Percentiles rank a stretch among this genome's conserved stretches.
Conservation (phyloP, 2,888 invertebrate species). For the Anarsia innoxiella region DNA sequence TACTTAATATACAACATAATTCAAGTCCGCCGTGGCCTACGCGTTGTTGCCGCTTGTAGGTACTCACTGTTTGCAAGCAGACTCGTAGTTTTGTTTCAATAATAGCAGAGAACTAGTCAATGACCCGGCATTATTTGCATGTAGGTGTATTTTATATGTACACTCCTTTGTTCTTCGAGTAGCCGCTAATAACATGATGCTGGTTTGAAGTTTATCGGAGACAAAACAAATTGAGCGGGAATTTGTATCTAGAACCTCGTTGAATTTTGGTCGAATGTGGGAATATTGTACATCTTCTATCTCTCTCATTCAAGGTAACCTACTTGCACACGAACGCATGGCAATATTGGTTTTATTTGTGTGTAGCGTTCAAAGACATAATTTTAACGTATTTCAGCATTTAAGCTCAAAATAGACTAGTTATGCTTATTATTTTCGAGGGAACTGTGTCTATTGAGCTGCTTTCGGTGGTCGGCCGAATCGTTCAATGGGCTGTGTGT, state of each 20-base stretch:
- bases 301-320: constrained; percentile 39
- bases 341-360: constrained; percentile 19
- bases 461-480: constrained; percentile 1
- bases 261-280: constrained; percentile 20
- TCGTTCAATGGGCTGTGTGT: constrained; percentile 39
- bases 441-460: too few relatives aligned
- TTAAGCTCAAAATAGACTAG: too few relatives aligned
- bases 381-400: constrained; percentile 5
- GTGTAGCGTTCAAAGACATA: background rate
- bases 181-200: constrained; percentile 18
- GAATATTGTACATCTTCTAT: constrained; percentile 29
- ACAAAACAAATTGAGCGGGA: constrained; percentile 29
- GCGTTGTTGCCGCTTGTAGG: constrained; percentile 23
- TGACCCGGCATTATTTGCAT: constrained; percentile 67
- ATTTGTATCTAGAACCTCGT: constrained; percentile 18
- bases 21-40: constrained; percentile 22
- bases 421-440: too few relatives aligned
- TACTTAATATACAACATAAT: constrained; percentile 23
- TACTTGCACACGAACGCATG: constrained; percentile 33
- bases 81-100: constrained; percentile 45
- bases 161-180: constrained; percentile 48
- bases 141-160: constrained; percentile 47
- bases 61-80: too few relatives aligned
- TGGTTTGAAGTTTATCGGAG: constrained; percentile 14
- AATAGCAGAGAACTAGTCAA: constrained; percentile 49